Base-by-base conservation (phyloP, 2,797 vertebrate genomes). In the Melanotaenia maccullochi region DNA sequence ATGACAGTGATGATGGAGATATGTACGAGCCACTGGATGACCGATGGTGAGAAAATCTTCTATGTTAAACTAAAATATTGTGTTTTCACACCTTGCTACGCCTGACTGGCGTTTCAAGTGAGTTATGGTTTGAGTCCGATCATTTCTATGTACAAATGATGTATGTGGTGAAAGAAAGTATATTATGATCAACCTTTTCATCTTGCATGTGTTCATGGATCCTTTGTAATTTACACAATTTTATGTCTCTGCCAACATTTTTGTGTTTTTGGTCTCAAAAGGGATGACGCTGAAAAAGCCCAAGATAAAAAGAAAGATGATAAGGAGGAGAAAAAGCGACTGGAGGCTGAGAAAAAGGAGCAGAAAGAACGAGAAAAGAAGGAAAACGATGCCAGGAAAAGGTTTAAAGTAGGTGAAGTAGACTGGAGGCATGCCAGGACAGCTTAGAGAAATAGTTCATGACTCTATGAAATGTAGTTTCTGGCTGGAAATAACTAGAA, bases 361-460 rank as follows among this genome's bases (percentile, higher is more conserved):
- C 96, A 97, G 80, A 98, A 94, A 76, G 96, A 97, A 57, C 95
- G 96, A 65, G 96, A 98, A 79, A 97, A 96, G 87, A 98, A 97
- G 89, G 97, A 99, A 58, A 94, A 96, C 59, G 97, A 98, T 12
- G 89, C 95, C 64, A 95, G 85, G 68, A 99, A 97, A 83, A 97
- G 94, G 87, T 99, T 98, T 92, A 99, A 97, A 94, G 98, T 98
- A 92, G 93, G 94, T 25, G 1, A 71, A 77, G 0, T 8, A 42
- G 16, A 40, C 7, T 13, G 20, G 5, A 76, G 18, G 9, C 11
- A 13, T 32, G 22, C 28, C 3, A 0, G 0, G 3, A 13, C 14
- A 25, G 3, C 0, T 14, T 22, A 9, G 18, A 28, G 22, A 28
- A 60, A 40, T 6, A 3, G 5, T 63, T 54, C 1, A 3, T 38